These are phyloP conservation scores for Thripadectes ignobilis DNA, from an alignment of 2,797 vertebrate species.

Conservation along the genomic window DNA sequence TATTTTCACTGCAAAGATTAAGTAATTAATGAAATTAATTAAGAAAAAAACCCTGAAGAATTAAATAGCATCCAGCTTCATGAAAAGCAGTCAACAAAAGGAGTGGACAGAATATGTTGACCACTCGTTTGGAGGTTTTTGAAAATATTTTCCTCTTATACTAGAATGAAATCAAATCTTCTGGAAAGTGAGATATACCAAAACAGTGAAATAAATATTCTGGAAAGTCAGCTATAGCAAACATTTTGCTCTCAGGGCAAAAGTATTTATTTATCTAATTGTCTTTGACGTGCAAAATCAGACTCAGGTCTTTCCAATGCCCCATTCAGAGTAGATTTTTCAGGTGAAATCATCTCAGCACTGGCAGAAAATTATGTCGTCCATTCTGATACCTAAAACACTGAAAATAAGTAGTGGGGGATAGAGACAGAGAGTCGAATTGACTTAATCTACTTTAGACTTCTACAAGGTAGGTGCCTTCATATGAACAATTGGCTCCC, in stretches of 20 bases:
- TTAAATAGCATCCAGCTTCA: not conserved
- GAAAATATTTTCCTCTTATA: not conserved
- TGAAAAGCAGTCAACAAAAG: not conserved
- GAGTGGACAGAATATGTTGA: too few species aligned
- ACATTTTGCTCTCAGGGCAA: not conserved
- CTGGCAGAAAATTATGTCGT: not conserved
- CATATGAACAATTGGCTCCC: not conserved
- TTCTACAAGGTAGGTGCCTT: not conserved
- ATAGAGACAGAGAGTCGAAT: not conserved
- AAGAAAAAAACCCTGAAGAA: not conserved
- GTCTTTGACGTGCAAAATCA: not conserved
- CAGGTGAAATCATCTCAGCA: not conserved
- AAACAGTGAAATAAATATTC: not conserved
- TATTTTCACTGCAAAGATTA: not conserved
- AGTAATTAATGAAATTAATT: not conserved
- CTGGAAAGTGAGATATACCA: not conserved
- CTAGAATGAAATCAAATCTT: not conserved
- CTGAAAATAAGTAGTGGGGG: not conserved
- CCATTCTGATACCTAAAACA: not conserved
- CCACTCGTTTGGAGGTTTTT: not conserved
- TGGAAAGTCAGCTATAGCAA: not conserved
- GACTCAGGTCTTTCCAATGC: not conserved
- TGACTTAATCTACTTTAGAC: not conserved
- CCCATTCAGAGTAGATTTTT: not conserved
- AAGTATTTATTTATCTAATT: not conserved